Conservation (phyloP, 2,797 vertebrate species). For the Phoxinus dragarum region DNA sequence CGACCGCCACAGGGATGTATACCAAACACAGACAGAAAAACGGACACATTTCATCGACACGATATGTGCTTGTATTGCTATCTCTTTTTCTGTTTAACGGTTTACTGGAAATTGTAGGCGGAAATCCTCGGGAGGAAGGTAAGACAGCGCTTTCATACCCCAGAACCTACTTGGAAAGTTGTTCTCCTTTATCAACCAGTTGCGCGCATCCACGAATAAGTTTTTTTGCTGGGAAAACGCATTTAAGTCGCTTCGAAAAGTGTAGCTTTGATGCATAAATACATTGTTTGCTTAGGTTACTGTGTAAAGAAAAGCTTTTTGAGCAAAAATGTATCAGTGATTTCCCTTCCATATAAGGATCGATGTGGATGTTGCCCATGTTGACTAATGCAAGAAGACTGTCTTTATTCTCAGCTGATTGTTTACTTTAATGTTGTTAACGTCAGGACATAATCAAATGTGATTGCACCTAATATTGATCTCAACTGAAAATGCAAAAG, state of each 20-base stretch:
- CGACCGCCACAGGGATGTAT: constrained; percentile 58
- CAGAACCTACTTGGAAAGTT: constrained; percentile 49
- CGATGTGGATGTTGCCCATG: background rate
- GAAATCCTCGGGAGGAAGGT: constrained; percentile 41
- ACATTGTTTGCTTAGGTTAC: background rate
- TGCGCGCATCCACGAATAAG: constrained; percentile 47
- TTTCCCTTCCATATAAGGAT: constrained; percentile 53
- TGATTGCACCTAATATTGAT: background rate
- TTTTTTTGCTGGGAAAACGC: background rate
- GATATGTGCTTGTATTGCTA: background rate
- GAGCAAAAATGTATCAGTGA: background rate
- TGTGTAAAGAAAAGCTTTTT: background rate
- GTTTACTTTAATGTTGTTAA: background rate
- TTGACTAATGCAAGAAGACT: background rate
- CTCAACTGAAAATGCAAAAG: background rate
- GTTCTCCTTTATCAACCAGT: constrained; percentile 45
- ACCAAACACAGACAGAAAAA: constrained; percentile 66
- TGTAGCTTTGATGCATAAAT: background rate
- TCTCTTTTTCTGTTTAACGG: constrained; percentile 37
- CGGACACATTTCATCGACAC: constrained; percentile 14
- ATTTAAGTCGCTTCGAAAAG: background rate
- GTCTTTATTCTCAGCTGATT: background rate
- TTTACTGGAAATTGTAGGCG: constrained; percentile 40
- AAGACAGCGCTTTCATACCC: constrained; percentile 29
- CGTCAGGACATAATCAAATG: constrained; percentile 1